A percentile compares a stretch with the other conserved stretches of the same genome.
Evolutionary conservation across 2,113 vertebrate species (phyloP).

Genomic region (Nesoenas mayeri): DNA sequence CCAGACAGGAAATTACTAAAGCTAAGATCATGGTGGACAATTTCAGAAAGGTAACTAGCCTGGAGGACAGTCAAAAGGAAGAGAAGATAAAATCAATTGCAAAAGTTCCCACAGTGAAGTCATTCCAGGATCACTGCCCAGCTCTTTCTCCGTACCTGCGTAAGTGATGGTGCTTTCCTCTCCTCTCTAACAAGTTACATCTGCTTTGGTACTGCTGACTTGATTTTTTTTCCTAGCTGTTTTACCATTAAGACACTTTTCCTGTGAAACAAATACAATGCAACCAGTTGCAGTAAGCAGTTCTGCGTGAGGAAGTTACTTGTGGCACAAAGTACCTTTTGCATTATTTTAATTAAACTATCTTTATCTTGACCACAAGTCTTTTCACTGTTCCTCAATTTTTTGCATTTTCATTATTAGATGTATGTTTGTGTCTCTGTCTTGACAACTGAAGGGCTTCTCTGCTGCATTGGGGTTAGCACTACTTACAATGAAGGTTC

Average conservation of each 20-base stretch:
- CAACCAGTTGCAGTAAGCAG: neutral
- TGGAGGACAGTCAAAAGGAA: slow-evolving; percentile 6
- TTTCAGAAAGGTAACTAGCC: slow-evolving; percentile 39
- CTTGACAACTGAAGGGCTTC: neutral
- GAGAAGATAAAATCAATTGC: neutral
- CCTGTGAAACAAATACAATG: neutral
- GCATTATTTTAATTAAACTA: neutral
- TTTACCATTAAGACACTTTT: neutral
- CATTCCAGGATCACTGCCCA: slow-evolving; percentile 29
- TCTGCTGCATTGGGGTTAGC: neutral
- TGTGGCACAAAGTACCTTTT: neutral
- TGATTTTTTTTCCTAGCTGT: neutral
- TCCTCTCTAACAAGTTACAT: neutral
- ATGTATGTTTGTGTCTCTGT: neutral
- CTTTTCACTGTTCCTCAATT: neutral
- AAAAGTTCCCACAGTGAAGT: neutral
- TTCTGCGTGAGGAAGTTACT: neutral
- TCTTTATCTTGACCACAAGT: neutral
- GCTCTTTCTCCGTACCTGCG: slow-evolving; percentile 65
- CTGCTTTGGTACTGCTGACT: neutral
- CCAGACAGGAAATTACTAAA: slow-evolving; percentile 44
- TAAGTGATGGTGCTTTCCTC: slow-evolving; percentile 56
- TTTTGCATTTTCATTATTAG: neutral
- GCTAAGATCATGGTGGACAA: neutral
- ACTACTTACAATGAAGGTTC: neutral